A percentile compares a stretch with the other conserved stretches of the same genome.
Conservation (phyloP, 2,888 invertebrate species). For the Tanytarsus gracilentus region DNA sequence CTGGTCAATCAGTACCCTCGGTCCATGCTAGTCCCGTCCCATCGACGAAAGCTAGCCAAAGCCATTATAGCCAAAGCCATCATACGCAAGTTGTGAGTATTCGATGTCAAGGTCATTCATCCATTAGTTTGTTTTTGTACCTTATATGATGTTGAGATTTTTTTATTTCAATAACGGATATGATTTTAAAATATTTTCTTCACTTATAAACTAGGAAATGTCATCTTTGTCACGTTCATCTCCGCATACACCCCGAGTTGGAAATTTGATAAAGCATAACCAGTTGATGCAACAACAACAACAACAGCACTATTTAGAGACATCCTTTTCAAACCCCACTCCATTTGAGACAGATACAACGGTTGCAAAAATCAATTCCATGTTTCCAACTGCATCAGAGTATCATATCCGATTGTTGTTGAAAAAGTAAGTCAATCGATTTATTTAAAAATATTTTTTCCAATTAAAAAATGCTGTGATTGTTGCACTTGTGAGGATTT, state of each 20-base stretch:
- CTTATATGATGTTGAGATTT: constrained; percentile 11
- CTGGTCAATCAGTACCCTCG: constrained; percentile 39
- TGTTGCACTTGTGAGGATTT: neutral
- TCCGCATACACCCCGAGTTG: constrained; percentile 36
- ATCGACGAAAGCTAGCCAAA: constrained; percentile 33
- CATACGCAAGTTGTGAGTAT: constrained; percentile 30
- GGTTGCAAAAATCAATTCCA: constrained; percentile 70
- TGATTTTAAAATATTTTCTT: constrained; percentile 32
- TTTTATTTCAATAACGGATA: constrained; percentile 33
- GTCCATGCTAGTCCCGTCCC: constrained; percentile 41
- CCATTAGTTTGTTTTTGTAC: constrained; percentile 26
- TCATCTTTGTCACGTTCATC: constrained; percentile 38
- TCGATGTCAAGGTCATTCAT: constrained; percentile 1
- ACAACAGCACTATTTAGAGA: constrained; percentile 49
- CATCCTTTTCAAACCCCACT: constrained; percentile 42
- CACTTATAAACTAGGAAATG: constrained; percentile 37
- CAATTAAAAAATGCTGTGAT: neutral
- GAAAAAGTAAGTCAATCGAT: constrained; percentile 64
- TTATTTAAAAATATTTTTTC: neutral
- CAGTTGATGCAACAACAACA: constrained; percentile 32
- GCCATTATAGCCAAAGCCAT: neutral
- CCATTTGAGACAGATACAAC: constrained; percentile 61
- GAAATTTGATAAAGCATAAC: constrained; percentile 35
- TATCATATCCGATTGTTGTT: constrained; percentile 76
- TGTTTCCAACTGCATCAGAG: constrained; percentile 86